Conservation (phyloP, 1,140 invertebrate genomes). For the Frieseomelitta varia region DNA sequence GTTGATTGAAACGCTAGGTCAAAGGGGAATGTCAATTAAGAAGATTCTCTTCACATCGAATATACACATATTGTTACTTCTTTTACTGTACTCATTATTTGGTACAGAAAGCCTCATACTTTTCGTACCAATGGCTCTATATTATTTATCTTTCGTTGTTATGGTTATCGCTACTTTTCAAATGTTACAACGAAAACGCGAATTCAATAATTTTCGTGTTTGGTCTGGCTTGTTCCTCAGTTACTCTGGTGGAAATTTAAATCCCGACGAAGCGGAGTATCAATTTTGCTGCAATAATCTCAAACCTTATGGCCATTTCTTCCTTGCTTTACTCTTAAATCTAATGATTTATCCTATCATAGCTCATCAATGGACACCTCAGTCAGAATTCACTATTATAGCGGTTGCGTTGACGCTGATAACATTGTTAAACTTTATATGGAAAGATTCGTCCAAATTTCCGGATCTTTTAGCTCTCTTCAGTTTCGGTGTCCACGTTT, state of each 20-base stretch:
- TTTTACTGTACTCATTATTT: conserved; percentile 87
- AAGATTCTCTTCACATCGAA: conserved; percentile 83
- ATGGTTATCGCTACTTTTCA: conserved; percentile 91
- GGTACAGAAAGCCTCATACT: conserved; percentile 86
- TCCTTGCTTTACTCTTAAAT: conserved; percentile 88
- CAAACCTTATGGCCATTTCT: conserved; percentile 90
- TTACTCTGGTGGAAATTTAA: conserved; percentile 86
- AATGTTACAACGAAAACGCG: conserved; percentile 89
- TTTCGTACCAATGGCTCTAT: conserved; percentile 86
- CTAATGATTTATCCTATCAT: conserved; percentile 90
- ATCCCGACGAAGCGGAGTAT: conserved; percentile 90
- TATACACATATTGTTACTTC: conserved; percentile 85
- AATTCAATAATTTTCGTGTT: conserved; percentile 88
- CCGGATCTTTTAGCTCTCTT: conserved; percentile 88
- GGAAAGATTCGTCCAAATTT: conserved; percentile 82
- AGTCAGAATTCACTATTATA: conserved; percentile 91
- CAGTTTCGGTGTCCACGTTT: conserved; percentile 90
- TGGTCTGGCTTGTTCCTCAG: conserved; percentile 91
- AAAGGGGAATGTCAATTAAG: conserved; percentile 81
- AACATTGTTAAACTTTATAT: conserved; percentile 88
- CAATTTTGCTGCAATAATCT: conserved; percentile 92
- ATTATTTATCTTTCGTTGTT: conserved; percentile 87
- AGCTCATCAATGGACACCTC: conserved; percentile 89
- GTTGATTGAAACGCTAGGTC: conserved; percentile 85
- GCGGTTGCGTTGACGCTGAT: conserved; percentile 88